Evolutionary conservation across 2,113 vertebrate species (phyloP), one percentile per base, ranked within the genome.

Genomic region (Cygnus buccinator): DNA sequence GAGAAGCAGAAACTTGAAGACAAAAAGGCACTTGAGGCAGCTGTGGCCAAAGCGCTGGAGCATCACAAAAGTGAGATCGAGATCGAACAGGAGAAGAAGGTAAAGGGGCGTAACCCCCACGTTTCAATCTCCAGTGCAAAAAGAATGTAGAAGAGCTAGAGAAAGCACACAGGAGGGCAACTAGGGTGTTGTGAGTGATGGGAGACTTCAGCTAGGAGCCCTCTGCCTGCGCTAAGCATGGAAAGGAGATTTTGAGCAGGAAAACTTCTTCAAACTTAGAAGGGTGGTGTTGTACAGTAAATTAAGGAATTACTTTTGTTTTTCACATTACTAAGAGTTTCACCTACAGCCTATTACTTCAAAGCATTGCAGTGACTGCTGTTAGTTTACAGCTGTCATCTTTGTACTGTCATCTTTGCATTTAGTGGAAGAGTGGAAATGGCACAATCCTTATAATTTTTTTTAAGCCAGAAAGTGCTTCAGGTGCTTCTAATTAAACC

Each of bases 1-100:
- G 98, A 99, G 68, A 99, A 99, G 54, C 99, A 99, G 96, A 99
- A 98, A 79, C 95, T 98, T 16, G 99, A 99, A 89, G 98, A 99
- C 67, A 98, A 98, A 93, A 98, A 95, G 75, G 95, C 97, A 0
- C 97, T 98, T 82, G 99, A 99, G 61, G 97, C 95, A 26, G 98
- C 99, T 0, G 98, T 99, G 58, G 90, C 86, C 71, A 98, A 98
- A 8, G 98, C 99, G 0, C 87, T 99, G 90, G 98, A 99, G 84
- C 99, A 97, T 67, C 97, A 98, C 83, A 98, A 97, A 50, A 98
- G 97, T 14, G 98, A 99, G 72, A 96, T 99, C 46, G 96, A 98
- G 10, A 93, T 98, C 1, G 98, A 99, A 73, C 99, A 99, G 95
- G 99, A 99, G 93, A 99, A 96, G 93, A 99, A 99, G 99, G 99